Percentiles rank a stretch among this genome's conserved stretches.
Evolutionary conservation across 2,888 invertebrate species (phyloP).

Genomic region (Strigamia crassipes): DNA sequence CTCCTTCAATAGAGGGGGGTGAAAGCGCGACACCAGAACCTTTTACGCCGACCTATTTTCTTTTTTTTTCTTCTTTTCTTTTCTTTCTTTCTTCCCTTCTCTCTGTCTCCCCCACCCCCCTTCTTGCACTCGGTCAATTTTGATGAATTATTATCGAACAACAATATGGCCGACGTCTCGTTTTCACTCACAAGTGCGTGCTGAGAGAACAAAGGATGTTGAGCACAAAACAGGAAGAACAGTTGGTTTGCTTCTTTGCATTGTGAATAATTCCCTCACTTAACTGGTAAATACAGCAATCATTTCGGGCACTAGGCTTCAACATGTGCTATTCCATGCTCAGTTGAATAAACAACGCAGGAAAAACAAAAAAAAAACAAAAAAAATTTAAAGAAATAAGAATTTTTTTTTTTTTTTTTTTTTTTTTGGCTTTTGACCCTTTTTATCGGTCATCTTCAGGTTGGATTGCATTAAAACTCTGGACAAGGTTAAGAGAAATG

Average conservation of each 20-base stretch:
- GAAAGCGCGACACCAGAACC: too few relatives aligned
- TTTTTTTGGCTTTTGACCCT: too few relatives aligned
- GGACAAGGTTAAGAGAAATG: too few relatives aligned
- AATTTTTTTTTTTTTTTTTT: too few relatives aligned
- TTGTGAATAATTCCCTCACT: slow-evolving; percentile 10
- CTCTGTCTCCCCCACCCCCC: too few relatives aligned
- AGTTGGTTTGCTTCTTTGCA: neutral
- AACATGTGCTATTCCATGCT: neutral
- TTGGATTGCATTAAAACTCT: too few relatives aligned
- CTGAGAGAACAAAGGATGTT: neutral
- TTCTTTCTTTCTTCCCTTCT: neutral
- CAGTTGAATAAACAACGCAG: neutral
- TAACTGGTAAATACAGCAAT: neutral
- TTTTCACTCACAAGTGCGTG: neutral
- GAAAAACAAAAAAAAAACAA: neutral
- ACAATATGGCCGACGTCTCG: neutral
- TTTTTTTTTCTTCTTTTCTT: neutral
- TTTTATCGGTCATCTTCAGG: too few relatives aligned
- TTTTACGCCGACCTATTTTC: too few relatives aligned
- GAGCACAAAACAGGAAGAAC: neutral
- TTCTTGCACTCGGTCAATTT: neutral
- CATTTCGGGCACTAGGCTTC: neutral
- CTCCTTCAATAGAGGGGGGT: too few relatives aligned
- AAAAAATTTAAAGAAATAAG: too few relatives aligned
- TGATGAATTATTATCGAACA: neutral